These are phyloP conservation scores for Heliconius hortense DNA, from an alignment of 2,888 invertebrate species.

Conservation along the genomic window DNA sequence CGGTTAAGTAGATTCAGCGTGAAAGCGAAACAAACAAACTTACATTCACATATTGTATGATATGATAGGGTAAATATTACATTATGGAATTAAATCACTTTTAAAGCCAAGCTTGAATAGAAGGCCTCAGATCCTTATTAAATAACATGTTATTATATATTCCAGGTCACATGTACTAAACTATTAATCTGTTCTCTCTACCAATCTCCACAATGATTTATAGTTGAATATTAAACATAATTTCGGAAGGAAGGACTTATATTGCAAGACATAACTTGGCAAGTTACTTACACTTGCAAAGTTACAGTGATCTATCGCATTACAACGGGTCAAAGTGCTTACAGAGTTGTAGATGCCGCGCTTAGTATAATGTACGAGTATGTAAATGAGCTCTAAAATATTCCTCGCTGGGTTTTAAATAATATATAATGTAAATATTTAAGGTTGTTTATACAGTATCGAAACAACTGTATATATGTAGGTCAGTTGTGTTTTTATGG, in stretches of 20 bases:
- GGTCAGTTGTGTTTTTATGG: too few species aligned
- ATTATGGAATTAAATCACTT: background rate
- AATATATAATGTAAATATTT: background rate
- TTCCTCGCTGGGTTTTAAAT: conserved; percentile 1
- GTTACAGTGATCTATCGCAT: conserved; percentile 47
- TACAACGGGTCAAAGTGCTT: conserved; percentile 39
- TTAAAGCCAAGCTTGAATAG: background rate
- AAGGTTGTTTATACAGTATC: background rate
- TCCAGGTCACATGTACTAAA: background rate
- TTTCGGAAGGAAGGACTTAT: conserved; percentile 38
- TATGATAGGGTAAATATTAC: background rate
- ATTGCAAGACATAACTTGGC: conserved; percentile 46
- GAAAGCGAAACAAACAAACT: too few species aligned
- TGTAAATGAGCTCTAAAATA: conserved; percentile 31
- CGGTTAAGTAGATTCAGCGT: too few species aligned
- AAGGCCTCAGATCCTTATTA: background rate
- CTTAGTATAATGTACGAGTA: conserved; percentile 32
- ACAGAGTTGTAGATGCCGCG: conserved; percentile 30
- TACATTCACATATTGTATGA: too few species aligned
- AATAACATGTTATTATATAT: background rate
- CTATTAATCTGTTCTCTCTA: conserved; percentile 12
- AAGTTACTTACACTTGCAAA: conserved; percentile 52
- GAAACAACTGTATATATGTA: background rate
- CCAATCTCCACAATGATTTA: conserved; percentile 23
- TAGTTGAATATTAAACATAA: conserved; percentile 33